A percentile compares a stretch with the other conserved stretches of the same genome.
Evolutionary conservation across 2,797 vertebrate species (phyloP).

Genomic region (Peromyscus melanophrys): DNA sequence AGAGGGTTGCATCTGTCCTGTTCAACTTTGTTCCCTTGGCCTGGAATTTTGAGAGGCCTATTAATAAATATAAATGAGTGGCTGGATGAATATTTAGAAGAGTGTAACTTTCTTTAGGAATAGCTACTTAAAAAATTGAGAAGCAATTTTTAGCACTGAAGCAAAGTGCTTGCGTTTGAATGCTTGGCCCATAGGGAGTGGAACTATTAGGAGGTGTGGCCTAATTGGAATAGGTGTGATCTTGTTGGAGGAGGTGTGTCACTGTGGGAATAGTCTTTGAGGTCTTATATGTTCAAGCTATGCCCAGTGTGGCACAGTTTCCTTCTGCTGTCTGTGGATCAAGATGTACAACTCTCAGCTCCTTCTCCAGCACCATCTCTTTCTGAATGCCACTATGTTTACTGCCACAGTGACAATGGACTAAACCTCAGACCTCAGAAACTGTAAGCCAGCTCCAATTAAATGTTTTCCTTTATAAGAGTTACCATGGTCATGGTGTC

Average conservation of each 20-base stretch:
- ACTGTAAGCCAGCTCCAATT: fast-evolving
- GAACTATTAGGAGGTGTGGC: neutral
- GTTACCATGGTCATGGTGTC: neutral
- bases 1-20: neutral
- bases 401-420: neutral
- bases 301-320: neutral
- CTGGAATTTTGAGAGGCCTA: neutral
- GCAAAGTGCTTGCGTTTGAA: neutral
- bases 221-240: neutral
- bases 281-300: neutral
- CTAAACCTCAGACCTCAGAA: neutral
- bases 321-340: neutral
- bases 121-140: conserved; percentile 33
- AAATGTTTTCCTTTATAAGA: neutral
- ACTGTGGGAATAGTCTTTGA: neutral
- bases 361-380: neutral
- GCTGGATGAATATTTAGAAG: neutral
- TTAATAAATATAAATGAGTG: neutral
- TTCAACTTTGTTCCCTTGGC: neutral
- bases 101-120: neutral
- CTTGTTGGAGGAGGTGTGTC: neutral
- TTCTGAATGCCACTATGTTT: neutral
- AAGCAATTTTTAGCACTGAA: neutral
- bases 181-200: neutral
- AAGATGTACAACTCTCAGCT: neutral